Base-by-base conservation (phyloP, 37 sponge, comb jelly and placozoan species). In the Chondrilla cf. caribensis region DNA sequence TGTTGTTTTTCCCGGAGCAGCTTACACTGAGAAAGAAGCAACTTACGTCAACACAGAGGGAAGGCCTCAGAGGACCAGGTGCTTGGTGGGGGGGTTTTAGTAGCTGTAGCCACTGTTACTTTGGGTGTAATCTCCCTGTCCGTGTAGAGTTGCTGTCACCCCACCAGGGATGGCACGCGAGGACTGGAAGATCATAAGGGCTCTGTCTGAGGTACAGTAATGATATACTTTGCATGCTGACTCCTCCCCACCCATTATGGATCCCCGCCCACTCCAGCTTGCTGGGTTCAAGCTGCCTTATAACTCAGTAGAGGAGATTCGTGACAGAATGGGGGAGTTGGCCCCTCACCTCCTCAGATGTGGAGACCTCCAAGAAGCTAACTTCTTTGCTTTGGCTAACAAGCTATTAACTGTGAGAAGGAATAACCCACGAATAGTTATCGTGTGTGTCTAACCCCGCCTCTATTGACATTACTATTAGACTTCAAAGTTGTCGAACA, bases 41-140 rank as follows among this genome's bases (percentile, higher is more conserved):
- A 97, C 98, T 14, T 97, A 82, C 75, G 86, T 95, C 39, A 97
- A 97, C 86, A 97, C 98, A 58, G 98, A 97, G 80, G 98, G 98
- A n/a, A 79, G 98, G 25, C 86, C 93, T 1, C 98, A 97, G 86
- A 87, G 79, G 31, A 97, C 95, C 36, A 88, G 89, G 95, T 94
- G 47, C n/a, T 18, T 67, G 70, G 70, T 25, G 78, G 47, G 78
- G 51, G 51, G 41, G n/a, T n/a, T n/a, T n/a, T n/a, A 47, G 51
- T 11, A 14, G 6, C 51, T 47, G 51, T 47, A 47, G 51, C n/a
- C n/a, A n/a, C n/a, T n/a, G n/a, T n/a, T n/a, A n/a, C n/a, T n/a
- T 26, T 62, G 36, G 26, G 8, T 71, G 73, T 58, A 38, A 6
- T 35, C n/a, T n/a, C n/a, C n/a, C 11, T 47, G 51, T 47, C 35